A percentile compares a stretch with the other conserved stretches of the same genome.
Conservation (phyloP, 2,113 vertebrate species). For the Eclectus roratus region DNA sequence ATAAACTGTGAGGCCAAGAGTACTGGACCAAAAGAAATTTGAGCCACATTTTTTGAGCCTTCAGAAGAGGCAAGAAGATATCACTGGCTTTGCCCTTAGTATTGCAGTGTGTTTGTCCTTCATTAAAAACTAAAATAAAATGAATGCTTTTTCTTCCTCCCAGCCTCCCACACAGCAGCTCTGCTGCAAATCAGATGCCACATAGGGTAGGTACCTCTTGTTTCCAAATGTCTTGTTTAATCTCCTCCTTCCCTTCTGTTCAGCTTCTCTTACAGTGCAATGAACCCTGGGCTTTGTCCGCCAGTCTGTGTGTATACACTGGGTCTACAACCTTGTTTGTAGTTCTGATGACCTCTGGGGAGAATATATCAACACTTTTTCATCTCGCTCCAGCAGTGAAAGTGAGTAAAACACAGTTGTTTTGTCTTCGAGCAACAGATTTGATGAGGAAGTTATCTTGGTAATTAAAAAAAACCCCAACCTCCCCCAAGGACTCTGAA, state of each 20-base stretch:
- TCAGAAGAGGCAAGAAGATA: background rate
- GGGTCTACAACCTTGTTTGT: background rate
- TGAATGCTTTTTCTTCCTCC: background rate
- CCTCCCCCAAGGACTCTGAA: background rate
- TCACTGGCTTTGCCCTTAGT: background rate
- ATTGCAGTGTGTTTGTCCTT: background rate
- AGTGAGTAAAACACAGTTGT: background rate
- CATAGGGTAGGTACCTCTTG: background rate
- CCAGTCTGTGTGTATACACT: background rate
- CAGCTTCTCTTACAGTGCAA: background rate
- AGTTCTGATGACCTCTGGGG: background rate
- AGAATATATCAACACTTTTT: slow-evolving; percentile 34
- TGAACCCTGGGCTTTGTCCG: background rate
- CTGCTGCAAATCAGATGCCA: background rate
- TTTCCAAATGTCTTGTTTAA: slow-evolving; percentile 10
- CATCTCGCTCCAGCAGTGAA: slow-evolving; percentile 22
- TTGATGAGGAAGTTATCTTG: background rate
- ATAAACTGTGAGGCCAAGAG: background rate
- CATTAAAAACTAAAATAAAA: background rate
- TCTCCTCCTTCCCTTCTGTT: slow-evolving; percentile 34
- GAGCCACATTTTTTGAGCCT: background rate
- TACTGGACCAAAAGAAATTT: background rate
- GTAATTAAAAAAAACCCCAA: background rate
- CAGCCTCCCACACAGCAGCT: background rate
- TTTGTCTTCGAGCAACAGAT: background rate